Evolutionary conservation across 2,888 invertebrate genomes (phyloP).

Genomic region (Melitaea athalia): DNA sequence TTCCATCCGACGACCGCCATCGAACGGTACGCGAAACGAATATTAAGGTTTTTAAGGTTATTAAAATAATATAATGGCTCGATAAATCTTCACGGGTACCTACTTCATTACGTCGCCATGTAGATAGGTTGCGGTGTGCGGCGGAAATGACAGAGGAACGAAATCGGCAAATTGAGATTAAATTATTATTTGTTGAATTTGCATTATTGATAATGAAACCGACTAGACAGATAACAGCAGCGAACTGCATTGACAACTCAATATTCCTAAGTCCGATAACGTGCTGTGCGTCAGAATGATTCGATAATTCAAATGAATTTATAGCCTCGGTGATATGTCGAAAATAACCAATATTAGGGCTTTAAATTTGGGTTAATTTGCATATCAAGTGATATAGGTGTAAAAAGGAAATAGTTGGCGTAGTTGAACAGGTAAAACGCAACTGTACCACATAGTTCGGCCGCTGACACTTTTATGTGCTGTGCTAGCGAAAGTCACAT

Average conservation of each 20-base stretch:
- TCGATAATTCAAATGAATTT: background rate
- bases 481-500: background rate
- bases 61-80: conserved; percentile 42
- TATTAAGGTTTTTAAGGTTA: conserved; percentile 40
- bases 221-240: conserved; percentile 16
- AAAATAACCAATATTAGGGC: background rate
- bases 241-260: conserved; percentile 21
- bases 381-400: background rate
- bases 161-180: conserved; percentile 2
- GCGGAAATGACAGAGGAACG: background rate
- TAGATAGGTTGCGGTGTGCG: conserved; percentile 7
- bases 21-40: conserved; percentile 42
- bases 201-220: conserved; percentile 17
- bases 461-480: background rate
- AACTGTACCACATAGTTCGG: background rate
- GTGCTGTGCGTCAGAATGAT: conserved; percentile 13
- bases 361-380: background rate
- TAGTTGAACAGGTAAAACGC: background rate
- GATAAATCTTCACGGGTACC: conserved; percentile 33
- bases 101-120: conserved; percentile 16
- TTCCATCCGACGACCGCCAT: conserved; percentile 45
- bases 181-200: conserved; percentile 10
- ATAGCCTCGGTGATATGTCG: background rate
- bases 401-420: background rate
- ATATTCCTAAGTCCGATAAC: conserved; percentile 13